These are phyloP conservation scores for Sitta carolinensis DNA, from an alignment of 2,797 vertebrate species.

Conservation along the genomic window DNA sequence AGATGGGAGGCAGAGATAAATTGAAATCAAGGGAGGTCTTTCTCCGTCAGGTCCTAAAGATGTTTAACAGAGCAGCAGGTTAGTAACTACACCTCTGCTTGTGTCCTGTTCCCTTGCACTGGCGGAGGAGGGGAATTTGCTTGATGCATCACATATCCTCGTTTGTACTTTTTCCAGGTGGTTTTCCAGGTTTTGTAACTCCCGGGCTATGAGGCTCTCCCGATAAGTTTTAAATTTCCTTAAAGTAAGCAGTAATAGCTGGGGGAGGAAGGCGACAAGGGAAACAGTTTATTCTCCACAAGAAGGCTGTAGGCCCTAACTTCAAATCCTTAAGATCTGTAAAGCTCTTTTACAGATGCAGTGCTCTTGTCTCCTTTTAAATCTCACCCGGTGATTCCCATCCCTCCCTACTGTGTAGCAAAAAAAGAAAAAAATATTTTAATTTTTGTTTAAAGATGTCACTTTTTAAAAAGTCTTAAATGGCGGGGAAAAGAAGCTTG, in stretches of 20 bases:
- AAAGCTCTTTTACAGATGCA: background rate
- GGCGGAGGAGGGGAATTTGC: background rate
- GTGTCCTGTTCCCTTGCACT: background rate
- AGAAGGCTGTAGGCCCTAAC: background rate
- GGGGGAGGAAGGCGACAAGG: accelerated
- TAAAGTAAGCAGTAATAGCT: background rate
- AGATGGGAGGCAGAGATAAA: background rate
- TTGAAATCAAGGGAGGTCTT: background rate
- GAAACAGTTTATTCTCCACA: background rate
- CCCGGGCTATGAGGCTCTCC: background rate
- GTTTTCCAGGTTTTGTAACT: slow-evolving; percentile 10
- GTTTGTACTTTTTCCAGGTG: background rate
- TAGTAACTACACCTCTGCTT: background rate
- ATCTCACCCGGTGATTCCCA: background rate
- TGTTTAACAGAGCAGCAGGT: background rate
- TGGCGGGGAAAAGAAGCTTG: background rate
- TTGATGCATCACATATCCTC: background rate
- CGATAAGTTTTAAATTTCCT: background rate
- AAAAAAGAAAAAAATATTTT: background rate
- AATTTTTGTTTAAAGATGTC: background rate
- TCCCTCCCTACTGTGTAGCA: background rate
- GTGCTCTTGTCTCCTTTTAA: background rate
- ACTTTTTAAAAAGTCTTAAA: background rate
- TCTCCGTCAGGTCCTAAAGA: background rate
- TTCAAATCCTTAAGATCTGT: background rate